Evolutionary conservation across 2,888 invertebrate genomes (phyloP).

Genomic region (Galeopsomyia nigrocyanea): DNA sequence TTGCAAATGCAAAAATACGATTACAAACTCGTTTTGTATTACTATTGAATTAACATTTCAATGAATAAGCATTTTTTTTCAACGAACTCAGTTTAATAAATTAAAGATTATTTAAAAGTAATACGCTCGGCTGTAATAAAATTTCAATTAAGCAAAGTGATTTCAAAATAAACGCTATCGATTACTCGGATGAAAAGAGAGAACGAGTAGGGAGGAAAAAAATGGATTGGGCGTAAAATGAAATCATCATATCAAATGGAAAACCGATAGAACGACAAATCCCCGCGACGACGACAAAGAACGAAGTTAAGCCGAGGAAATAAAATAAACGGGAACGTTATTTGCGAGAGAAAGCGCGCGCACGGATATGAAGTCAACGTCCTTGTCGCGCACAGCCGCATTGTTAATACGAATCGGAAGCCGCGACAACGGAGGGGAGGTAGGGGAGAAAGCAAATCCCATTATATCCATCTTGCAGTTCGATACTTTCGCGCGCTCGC

Average conservation of each 20-base stretch:
- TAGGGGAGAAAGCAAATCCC: background rate
- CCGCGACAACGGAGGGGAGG: background rate
- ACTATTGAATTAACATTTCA: too few species aligned
- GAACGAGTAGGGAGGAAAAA: background rate
- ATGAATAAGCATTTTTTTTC: too few species aligned
- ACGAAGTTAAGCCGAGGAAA: conserved; percentile 45
- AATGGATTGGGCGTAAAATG: background rate
- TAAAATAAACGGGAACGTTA: too few species aligned
- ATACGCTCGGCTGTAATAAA: too few species aligned
- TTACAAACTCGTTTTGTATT: too few species aligned
- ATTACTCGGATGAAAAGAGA: background rate
- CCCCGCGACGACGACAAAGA: conserved; percentile 59
- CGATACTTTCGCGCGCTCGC: background rate
- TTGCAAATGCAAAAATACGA: too few species aligned
- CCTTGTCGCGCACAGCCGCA: conserved; percentile 1
- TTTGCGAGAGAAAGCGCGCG: too few species aligned
- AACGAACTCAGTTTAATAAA: too few species aligned
- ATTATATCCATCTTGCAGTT: conserved; percentile 21
- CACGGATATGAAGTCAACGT: too few species aligned
- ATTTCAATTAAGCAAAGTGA: too few species aligned
- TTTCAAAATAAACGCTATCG: too few species aligned
- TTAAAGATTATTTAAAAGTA: too few species aligned
- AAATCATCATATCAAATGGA: background rate
- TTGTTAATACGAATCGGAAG: conserved; percentile 14
- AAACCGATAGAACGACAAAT: conserved; percentile 45